A percentile compares a stretch with the other conserved stretches of the same genome.
Conservation (phyloP, 2,113 vertebrate species). For the Apodemus sylvaticus region DNA sequence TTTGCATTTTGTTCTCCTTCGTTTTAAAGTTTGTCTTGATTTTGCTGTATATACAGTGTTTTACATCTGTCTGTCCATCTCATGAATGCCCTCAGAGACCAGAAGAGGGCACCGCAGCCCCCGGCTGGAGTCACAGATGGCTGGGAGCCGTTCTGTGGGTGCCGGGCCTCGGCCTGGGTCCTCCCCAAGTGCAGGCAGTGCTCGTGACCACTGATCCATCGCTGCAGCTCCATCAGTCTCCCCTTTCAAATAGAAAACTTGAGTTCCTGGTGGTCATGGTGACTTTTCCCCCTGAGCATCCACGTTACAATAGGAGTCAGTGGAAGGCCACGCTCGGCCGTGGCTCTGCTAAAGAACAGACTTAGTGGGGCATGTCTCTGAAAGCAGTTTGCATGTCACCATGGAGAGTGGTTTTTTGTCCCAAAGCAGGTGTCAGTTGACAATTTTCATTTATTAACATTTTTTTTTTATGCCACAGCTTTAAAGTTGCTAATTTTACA, state of each 20-base stretch:
- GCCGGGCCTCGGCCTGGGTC: neutral
- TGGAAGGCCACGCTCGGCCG: neutral
- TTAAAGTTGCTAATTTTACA: constrained; percentile 41
- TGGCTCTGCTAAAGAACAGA: neutral
- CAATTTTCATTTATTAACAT: neutral
- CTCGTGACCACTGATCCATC: neutral
- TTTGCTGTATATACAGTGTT: neutral
- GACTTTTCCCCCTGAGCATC: neutral
- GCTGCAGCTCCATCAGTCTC: neutral
- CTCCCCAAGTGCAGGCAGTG: neutral
- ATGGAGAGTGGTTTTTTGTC: neutral
- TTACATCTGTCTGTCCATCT: neutral
- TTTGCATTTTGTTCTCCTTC: neutral
- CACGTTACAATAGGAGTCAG: neutral
- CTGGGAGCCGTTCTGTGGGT: neutral
- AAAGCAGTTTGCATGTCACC: neutral
- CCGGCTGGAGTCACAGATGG: neutral
- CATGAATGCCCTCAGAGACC: neutral
- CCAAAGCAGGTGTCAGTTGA: neutral
- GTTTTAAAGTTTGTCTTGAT: neutral
- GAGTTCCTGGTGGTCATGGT: neutral
- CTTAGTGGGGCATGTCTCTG: neutral
- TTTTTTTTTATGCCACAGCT: constrained; percentile 19
- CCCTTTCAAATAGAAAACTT: neutral
- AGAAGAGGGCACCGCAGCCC: neutral